These are phyloP conservation scores for Cryptocephalus primarius DNA, from an alignment of 2,888 invertebrate genomes.

Conservation along the genomic window DNA sequence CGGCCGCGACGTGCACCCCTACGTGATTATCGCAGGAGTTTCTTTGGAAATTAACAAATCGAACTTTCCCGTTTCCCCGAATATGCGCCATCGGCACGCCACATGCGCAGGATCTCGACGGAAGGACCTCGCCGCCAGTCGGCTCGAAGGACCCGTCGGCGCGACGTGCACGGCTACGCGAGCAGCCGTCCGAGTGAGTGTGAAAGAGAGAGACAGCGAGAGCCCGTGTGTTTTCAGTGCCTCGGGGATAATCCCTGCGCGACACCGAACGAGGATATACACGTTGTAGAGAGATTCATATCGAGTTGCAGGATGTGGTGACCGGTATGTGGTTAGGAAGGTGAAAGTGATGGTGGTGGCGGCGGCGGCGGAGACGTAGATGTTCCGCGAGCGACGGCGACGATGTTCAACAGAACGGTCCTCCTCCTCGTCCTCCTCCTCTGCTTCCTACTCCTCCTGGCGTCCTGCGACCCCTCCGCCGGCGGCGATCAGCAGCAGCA, in stretches of 20 bases:
- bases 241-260: neutral
- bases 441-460: neutral
- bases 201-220: neutral
- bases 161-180: constrained; percentile 12
- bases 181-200: neutral
- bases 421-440: no score
- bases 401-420: no score
- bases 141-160: constrained; percentile 26
- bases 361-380: no score
- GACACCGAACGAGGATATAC: neutral
- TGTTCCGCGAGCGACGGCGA: no score
- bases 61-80: constrained; percentile 32
- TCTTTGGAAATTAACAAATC: constrained; percentile 34
- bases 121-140: constrained; percentile 34
- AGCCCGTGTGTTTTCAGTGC: neutral
- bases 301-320: no score
- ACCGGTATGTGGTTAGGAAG: no score
- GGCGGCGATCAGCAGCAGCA: neutral
- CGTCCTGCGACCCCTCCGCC: neutral
- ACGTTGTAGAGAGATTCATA: neutral
- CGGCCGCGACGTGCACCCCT: constrained; percentile 4
- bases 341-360: no score
- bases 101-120: constrained; percentile 40
- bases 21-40: constrained; percentile 22
- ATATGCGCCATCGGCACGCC: constrained; percentile 35